phyloP scores from a whole-genome alignment of 2,797 vertebrate genomes.

The Acanthurus lineatus region DNA sequence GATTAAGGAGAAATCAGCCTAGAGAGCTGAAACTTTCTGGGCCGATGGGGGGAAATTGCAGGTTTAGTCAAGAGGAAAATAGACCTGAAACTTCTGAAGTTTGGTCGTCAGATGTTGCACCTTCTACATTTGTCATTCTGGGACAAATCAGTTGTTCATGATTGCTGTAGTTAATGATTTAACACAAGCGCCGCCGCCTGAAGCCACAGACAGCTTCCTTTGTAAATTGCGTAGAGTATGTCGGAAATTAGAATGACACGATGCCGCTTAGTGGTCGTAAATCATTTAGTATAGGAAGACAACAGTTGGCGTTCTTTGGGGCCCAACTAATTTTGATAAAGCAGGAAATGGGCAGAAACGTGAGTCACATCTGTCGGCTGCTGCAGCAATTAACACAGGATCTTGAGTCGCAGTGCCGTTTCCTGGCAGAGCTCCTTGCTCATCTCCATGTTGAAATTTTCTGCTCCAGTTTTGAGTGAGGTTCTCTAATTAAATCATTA shows the following conservation, averaged over 20 bases:
- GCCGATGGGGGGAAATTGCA: not conserved
- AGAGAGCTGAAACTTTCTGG: not conserved
- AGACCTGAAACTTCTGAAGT: not conserved
- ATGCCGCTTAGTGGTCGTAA: conserved; percentile 58
- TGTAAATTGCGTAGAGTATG: conserved; percentile 32
- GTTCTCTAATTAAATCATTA: conserved; percentile 87
- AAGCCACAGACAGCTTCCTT: conserved; percentile 39
- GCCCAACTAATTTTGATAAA: conserved; percentile 75
- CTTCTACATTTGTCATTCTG: conserved; percentile 19
- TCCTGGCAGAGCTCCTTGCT: conserved; percentile 66
- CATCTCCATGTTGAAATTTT: conserved; percentile 76
- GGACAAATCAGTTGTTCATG: conserved; percentile 6
- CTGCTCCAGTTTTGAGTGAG: conserved; percentile 80
- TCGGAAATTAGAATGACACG: conserved; percentile 60
- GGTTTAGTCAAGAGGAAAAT: not conserved
- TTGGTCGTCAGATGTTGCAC: conserved; percentile 1
- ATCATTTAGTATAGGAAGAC: conserved; percentile 73
- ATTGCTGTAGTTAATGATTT: conserved; percentile 40
- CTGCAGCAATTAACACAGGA: conserved; percentile 75
- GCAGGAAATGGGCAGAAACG: conserved; percentile 74
- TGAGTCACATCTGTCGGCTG: conserved; percentile 82
- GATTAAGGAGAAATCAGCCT: conserved; percentile 17
- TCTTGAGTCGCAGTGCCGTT: conserved; percentile 51
- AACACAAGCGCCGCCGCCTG: conserved; percentile 45
- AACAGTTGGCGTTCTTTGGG: conserved; percentile 73